Percentiles rank a stretch among this genome's conserved stretches.
Conservation (phyloP, 1,140 invertebrate species). For the Drosophila bifasciata region DNA sequence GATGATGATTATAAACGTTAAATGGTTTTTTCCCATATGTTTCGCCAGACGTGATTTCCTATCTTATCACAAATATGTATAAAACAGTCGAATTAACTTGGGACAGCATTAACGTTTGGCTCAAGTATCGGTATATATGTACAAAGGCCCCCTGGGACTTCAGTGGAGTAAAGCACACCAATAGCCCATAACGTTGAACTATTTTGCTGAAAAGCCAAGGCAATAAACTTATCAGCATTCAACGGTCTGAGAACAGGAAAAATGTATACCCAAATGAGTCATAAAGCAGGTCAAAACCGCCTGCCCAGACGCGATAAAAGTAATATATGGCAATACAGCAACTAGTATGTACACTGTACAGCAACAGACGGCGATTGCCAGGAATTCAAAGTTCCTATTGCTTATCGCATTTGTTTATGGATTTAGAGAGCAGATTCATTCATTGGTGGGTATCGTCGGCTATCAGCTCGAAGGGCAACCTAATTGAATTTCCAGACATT, state of each 20-base stretch:
- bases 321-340: conserved; percentile 9
- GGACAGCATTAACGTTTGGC: conserved; percentile 27
- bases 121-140: conserved; percentile 34
- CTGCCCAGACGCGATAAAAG: conserved; percentile 10
- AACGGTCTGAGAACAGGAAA: not conserved
- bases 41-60: conserved; percentile 11
- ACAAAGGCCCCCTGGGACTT: conserved; percentile 14
- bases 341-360: conserved; percentile 1
- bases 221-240: not conserved
- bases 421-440: not conserved
- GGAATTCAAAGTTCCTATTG: conserved; percentile 19
- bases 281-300: conserved; percentile 2
- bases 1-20: not conserved
- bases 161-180: not conserved
- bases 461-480: conserved; percentile 38
- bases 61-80: conserved; percentile 29
- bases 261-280: conserved; percentile 16
- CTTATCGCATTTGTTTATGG: conserved; percentile 15
- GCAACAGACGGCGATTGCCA: conserved; percentile 9
- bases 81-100: not conserved
- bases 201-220: not conserved
- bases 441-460: not conserved
- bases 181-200: conserved; percentile 3
- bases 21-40: conserved; percentile 11
- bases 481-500: conserved; percentile 64